A percentile compares a stretch with the other conserved stretches of the same genome.
phyloP scores from a whole-genome alignment of 2,888 invertebrate genomes.

The Tryphoninae sp. region DNA sequence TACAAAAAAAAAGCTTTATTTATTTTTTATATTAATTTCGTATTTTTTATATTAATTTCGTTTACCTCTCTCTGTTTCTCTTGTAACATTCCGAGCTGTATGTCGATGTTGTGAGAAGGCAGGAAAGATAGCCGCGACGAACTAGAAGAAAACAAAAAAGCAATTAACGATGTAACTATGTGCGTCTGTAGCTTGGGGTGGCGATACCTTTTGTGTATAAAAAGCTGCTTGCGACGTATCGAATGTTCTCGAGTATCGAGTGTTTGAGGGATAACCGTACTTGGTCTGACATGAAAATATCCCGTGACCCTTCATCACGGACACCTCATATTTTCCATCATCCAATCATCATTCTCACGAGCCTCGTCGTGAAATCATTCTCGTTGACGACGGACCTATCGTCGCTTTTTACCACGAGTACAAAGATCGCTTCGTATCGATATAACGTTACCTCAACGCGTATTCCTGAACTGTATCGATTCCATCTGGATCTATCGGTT shows the following conservation, averaged over 20 bases:
- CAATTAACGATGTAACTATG: slow-evolving; percentile 19
- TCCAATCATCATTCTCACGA: not conserved
- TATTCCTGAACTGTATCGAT: slow-evolving; percentile 28
- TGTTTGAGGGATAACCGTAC: not conserved
- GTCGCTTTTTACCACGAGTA: not conserved
- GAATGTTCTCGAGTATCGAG: slow-evolving; percentile 17
- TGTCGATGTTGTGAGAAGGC: slow-evolving; percentile 6
- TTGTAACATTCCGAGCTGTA: not conserved
- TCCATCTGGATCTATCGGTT: slow-evolving; percentile 27
- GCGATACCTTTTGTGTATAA: slow-evolving; percentile 51
- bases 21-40: not conserved
- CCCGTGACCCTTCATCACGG: slow-evolving; percentile 23
- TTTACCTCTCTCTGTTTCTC: not conserved
- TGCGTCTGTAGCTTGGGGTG: slow-evolving; percentile 37
- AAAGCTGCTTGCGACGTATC: slow-evolving; percentile 58
- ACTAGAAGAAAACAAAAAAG: not conserved
- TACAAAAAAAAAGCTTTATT: slow-evolving; percentile 1
- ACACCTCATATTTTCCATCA: not conserved
- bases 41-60: slow-evolving; percentile 8
- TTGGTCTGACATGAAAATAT: not conserved
- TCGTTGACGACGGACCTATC: too few species aligned
- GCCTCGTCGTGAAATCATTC: slow-evolving; percentile 19
- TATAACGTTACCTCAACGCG: slow-evolving; percentile 15
- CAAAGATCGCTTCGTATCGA: not conserved
- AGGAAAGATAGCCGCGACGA: not conserved